Conservation (phyloP, 2,113 vertebrate species). For the Bostrychus sinensis region DNA sequence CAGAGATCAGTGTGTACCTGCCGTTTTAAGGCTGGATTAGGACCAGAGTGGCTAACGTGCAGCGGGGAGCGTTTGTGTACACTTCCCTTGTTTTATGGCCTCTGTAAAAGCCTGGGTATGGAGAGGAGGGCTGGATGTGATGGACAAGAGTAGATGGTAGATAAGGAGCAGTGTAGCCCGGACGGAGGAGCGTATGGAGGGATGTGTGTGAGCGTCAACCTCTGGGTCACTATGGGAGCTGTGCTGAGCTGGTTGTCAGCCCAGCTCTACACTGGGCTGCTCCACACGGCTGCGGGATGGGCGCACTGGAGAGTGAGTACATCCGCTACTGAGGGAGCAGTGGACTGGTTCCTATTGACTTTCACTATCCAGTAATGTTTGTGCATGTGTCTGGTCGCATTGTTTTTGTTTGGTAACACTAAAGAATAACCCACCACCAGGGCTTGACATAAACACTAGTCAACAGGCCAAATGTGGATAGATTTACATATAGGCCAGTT, state of each 20-base stretch:
- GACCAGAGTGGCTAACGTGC: neutral
- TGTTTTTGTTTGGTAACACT: no score
- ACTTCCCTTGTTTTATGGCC: neutral
- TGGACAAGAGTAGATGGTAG: neutral
- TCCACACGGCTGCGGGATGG: constrained; percentile 19
- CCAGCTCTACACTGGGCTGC: constrained; percentile 31
- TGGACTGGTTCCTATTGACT: neutral
- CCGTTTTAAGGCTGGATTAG: constrained; percentile 53
- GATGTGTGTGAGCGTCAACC: constrained; percentile 3
- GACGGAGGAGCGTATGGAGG: neutral
- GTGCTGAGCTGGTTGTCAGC: constrained; percentile 59
- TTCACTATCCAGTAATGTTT: no score
- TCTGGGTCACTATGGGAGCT: constrained; percentile 53
- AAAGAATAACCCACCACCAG: no score
- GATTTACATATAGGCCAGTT: no score
- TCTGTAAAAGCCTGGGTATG: neutral
- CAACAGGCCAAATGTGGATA: no score
- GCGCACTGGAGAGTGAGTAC: constrained; percentile 59
- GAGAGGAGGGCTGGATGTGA: neutral
- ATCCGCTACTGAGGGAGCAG: neutral
- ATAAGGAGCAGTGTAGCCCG: neutral
- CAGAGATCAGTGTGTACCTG: constrained; percentile 41
- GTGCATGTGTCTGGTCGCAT: no score
- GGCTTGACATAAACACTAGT: no score
- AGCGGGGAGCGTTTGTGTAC: neutral